These are phyloP conservation scores for Lasius fuliginosus DNA, from an alignment of 2,888 invertebrate genomes.

Conservation along the genomic window DNA sequence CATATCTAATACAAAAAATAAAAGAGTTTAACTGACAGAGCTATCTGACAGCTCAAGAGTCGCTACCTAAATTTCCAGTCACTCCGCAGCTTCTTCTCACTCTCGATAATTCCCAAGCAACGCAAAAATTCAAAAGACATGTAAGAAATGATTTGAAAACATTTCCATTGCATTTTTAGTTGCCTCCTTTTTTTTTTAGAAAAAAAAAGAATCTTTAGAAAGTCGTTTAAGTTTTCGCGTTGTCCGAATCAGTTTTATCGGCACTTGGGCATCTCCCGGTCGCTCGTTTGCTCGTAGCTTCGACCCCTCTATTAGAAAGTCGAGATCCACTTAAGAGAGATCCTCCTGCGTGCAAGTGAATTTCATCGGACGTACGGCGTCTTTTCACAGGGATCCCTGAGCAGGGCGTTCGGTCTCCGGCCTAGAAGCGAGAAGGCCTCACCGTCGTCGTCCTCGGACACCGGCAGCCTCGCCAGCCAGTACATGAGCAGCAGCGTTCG, in stretches of 20 bases:
- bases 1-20: background rate
- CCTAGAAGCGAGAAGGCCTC: constrained; percentile 90
- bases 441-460: constrained; percentile 90
- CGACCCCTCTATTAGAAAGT: constrained; percentile 46
- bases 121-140: constrained; percentile 2
- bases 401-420: constrained; percentile 90
- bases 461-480: constrained; percentile 88
- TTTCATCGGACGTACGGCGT: background rate
- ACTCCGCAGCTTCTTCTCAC: background rate
- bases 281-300: constrained; percentile 61
- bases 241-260: background rate
- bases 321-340: constrained; percentile 46
- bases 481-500: constrained; percentile 87
- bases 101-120: background rate
- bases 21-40: background rate
- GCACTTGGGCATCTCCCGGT: constrained; percentile 15
- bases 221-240: background rate
- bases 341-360: background rate
- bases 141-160: background rate
- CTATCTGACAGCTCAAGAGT: background rate
- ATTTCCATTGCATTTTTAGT: background rate
- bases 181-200: background rate
- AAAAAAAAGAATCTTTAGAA: background rate
- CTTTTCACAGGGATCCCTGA: constrained; percentile 90
- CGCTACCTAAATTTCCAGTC: constrained; percentile 24